Evolutionary conservation across 2,113 vertebrate species (phyloP).

Genomic region (Myotis lucifugus): DNA sequence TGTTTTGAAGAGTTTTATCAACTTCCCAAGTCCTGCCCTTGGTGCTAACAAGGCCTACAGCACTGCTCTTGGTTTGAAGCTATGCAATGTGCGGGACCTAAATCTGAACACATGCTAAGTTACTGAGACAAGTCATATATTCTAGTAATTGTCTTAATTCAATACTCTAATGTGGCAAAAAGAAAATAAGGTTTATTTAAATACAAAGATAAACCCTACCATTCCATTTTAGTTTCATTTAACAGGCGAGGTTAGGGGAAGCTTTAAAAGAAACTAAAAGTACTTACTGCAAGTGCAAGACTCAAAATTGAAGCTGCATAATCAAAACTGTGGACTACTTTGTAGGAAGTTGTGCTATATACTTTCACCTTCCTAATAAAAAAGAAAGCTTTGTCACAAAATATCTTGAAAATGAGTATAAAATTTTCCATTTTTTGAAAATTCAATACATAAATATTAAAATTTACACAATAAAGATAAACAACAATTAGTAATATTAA

Average conservation of each 20-base stretch:
- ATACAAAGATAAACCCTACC: not conserved
- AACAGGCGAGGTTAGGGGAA: not conserved
- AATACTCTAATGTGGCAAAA: not conserved
- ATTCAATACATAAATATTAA: not conserved
- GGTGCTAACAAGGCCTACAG: not conserved
- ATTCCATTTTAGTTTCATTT: not conserved
- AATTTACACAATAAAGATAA: slow-evolving; percentile 31
- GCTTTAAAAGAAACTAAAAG: not conserved
- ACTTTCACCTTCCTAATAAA: slow-evolving; percentile 94
- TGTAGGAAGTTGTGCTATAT: slow-evolving; percentile 96
- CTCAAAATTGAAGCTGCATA: slow-evolving; percentile 95
- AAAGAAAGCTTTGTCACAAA: slow-evolving; percentile 57
- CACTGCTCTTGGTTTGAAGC: not conserved
- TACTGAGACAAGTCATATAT: not conserved
- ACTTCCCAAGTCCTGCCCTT: not conserved
- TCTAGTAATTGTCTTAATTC: not conserved
- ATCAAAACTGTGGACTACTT: slow-evolving; percentile 96
- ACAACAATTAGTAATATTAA: not conserved
- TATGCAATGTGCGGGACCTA: not conserved
- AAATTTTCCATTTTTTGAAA: slow-evolving; percentile 10
- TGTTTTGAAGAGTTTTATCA: not conserved
- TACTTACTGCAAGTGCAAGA: slow-evolving; percentile 94
- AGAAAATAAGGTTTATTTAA: slow-evolving; percentile 18
- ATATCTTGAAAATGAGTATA: slow-evolving; percentile 10
- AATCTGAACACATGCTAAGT: not conserved